These are phyloP conservation scores for Mystacides longicornis DNA, from an alignment of 2,888 invertebrate genomes.

Conservation along the genomic window DNA sequence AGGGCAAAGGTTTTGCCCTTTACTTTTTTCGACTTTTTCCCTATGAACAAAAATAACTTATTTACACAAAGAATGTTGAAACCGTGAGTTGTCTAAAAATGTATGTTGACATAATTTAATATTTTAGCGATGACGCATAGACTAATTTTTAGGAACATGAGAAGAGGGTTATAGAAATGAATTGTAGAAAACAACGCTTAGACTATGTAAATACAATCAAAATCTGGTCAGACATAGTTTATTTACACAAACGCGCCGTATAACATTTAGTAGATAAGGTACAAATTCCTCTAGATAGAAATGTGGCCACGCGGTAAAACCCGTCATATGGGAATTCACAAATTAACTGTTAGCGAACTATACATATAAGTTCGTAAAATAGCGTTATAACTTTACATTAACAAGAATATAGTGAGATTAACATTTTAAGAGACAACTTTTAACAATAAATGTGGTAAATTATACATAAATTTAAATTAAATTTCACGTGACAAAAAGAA, in stretches of 20 bases:
- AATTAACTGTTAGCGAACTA: slow-evolving; percentile 5
- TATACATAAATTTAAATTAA: slow-evolving; percentile 29
- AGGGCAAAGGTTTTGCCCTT: slow-evolving; percentile 78
- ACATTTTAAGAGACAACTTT: neutral
- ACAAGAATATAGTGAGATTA: neutral
- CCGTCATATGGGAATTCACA: slow-evolving; percentile 19
- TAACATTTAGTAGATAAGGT: neutral
- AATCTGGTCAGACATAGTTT: neutral
- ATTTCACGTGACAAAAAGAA: slow-evolving; percentile 43
- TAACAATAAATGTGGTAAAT: neutral
- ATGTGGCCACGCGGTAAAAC: slow-evolving; percentile 52
- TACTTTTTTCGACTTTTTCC: slow-evolving; percentile 78
- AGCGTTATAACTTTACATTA: neutral
- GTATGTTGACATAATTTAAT: neutral
- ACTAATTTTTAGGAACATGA: neutral
- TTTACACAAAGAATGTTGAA: neutral
- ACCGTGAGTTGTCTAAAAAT: neutral
- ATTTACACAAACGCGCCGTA: neutral
- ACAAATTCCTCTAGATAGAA: slow-evolving; percentile 29
- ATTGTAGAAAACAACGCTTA: neutral
- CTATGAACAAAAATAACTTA: slow-evolving; percentile 43
- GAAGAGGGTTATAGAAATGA: slow-evolving; percentile 2
- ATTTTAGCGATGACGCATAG: slow-evolving; percentile 19
- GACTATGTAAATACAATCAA: neutral
- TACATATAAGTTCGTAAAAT: neutral